Percentiles rank a stretch among this genome's conserved stretches.
Conservation (phyloP, 1,140 invertebrate species). For the Teleogryllus occipitalis region DNA sequence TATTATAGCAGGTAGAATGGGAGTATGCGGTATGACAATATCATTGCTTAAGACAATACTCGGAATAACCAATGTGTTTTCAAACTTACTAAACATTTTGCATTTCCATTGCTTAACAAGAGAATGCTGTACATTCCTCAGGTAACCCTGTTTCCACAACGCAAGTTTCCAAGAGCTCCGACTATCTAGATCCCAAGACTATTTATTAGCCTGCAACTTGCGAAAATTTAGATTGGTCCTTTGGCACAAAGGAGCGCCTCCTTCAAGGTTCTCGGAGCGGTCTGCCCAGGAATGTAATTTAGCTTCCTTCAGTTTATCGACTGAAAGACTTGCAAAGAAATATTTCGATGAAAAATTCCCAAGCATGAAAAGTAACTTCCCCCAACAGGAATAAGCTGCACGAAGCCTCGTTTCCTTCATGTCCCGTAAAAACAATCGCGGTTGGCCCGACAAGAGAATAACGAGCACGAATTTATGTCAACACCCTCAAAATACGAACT, state of each 20-base stretch:
- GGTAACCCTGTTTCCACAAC: too few relatives aligned
- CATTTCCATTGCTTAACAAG: too few relatives aligned
- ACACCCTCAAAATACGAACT: not conserved
- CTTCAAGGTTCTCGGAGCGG: not conserved
- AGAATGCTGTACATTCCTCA: too few relatives aligned
- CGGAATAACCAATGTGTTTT: too few relatives aligned
- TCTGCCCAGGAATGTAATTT: not conserved
- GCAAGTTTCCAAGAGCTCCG: too few relatives aligned
- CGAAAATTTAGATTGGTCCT: not conserved
- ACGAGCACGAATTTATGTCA: not conserved
- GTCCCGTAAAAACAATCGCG: not conserved
- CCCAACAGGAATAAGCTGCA: not conserved
- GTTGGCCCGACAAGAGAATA: not conserved
- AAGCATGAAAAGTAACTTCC: not conserved
- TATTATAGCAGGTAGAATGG: too few relatives aligned
- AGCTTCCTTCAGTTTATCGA: not conserved
- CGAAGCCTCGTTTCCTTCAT: not conserved
- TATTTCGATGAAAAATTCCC: not conserved
- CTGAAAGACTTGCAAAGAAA: not conserved
- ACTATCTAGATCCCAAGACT: not conserved
- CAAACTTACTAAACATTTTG: too few relatives aligned
- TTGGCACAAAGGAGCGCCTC: not conserved
- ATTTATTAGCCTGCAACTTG: not conserved
- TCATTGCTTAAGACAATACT: too few relatives aligned
- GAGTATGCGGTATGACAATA: too few relatives aligned